Percentiles rank a stretch among this genome's conserved stretches.
phyloP scores from a whole-genome alignment of 2,113 vertebrate genomes.

The Nycticebus coucang region DNA sequence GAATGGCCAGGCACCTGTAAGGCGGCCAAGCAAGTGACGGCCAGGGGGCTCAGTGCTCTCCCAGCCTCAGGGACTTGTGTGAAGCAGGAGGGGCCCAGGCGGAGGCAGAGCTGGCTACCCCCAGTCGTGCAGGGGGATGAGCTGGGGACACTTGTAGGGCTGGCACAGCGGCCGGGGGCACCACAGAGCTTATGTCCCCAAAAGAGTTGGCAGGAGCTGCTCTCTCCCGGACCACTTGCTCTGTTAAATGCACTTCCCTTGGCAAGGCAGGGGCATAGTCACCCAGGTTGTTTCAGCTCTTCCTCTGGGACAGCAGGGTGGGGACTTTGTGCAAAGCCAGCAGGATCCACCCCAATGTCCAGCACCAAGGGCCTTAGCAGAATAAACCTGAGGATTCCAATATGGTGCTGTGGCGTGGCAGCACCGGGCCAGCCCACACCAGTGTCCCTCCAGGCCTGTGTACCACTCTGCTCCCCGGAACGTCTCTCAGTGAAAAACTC shows the following conservation, averaged over 20 bases:
- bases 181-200: accelerated
- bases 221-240: accelerated
- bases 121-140: not conserved
- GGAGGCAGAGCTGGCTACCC: too few relatives aligned
- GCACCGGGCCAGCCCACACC: not conserved
- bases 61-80: accelerated
- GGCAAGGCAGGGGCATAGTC: too few relatives aligned
- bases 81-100: not conserved
- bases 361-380: too few relatives aligned
- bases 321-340: too few relatives aligned
- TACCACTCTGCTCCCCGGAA: not conserved
- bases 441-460: accelerated
- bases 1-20: accelerated
- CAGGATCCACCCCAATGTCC: accelerated
- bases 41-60: not conserved
- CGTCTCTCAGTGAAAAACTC: not conserved
- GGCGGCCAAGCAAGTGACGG: not conserved
- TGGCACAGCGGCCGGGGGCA: accelerated
- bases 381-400: too few relatives aligned
- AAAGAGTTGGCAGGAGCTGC: accelerated
- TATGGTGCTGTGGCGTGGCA: accelerated
- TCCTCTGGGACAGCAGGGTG: accelerated
- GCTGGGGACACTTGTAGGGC: too few relatives aligned
- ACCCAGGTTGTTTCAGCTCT: accelerated
- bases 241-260: not conserved